Percentiles rank a stretch among this genome's conserved stretches.
These are phyloP conservation scores for Platynereis dumerilii DNA, from an alignment of 2,888 invertebrate species.

Conservation along the genomic window DNA sequence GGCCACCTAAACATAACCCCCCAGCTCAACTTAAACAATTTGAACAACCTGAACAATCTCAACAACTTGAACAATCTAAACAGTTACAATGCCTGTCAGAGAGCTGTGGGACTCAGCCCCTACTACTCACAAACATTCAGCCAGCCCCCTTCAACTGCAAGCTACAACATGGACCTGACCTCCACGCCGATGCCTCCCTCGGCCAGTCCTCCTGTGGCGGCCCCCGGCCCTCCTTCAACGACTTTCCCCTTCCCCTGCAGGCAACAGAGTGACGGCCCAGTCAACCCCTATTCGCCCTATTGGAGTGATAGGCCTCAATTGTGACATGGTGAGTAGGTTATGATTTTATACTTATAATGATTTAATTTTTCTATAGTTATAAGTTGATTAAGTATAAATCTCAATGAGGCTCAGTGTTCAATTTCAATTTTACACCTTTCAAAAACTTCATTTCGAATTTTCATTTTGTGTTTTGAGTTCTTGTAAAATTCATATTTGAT, in stretches of 20 bases:
- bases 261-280: neutral
- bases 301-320: constrained; percentile 7
- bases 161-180: constrained; percentile 19
- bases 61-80: constrained; percentile 41
- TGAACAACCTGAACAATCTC: constrained; percentile 39
- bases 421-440: no score
- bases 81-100: constrained; percentile 48
- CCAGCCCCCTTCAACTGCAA: constrained; percentile 40
- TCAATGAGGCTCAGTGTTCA: no score
- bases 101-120: constrained; percentile 34
- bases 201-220: neutral
- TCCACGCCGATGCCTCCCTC: neutral
- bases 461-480: no score
- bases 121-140: constrained; percentile 32
- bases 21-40: constrained; percentile 17
- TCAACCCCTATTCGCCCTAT: neutral
- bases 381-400: no score
- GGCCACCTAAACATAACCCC: constrained; percentile 14
- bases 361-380: neutral
- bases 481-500: no score
- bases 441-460: no score
- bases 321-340: neutral
- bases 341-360: neutral
- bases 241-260: neutral
- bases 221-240: neutral